Evolutionary conservation across 2,797 vertebrate species (phyloP).

Genomic region (Rhodeus uyekii): DNA sequence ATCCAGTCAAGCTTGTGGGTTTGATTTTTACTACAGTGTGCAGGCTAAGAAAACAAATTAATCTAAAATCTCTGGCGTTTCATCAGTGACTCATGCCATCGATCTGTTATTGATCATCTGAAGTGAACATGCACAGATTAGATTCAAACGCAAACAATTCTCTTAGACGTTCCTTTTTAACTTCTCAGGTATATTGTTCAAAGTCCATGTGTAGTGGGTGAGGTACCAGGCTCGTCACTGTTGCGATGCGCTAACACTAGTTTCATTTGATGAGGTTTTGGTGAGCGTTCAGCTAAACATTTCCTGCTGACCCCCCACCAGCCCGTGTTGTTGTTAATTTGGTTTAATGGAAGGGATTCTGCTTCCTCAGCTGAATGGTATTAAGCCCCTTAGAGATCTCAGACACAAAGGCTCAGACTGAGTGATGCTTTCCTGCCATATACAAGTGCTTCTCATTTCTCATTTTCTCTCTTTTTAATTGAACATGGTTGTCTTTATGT

Average conservation of each 20-base stretch:
- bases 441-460: slow-evolving; percentile 16
- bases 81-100: slow-evolving; percentile 4
- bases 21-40: neutral
- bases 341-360: slow-evolving; percentile 54
- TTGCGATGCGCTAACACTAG: neutral
- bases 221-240: neutral
- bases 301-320: slow-evolving; percentile 26
- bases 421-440: slow-evolving; percentile 5
- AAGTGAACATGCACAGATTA: neutral
- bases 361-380: slow-evolving; percentile 48
- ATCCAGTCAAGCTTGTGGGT: neutral
- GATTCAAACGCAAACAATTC: neutral
- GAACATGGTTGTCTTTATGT: neutral
- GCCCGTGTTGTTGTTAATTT: slow-evolving; percentile 49
- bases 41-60: neutral
- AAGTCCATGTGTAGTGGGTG: neutral
- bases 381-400: slow-evolving; percentile 36
- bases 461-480: neutral
- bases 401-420: slow-evolving; percentile 24
- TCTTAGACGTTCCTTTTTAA: neutral
- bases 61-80: neutral
- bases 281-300: slow-evolving; percentile 13
- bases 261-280: slow-evolving; percentile 42
- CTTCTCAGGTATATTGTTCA: neutral
- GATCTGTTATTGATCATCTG: slow-evolving; percentile 22